Base-by-base conservation (phyloP, 2,888 invertebrate species). In the Rhogogaster chlorosoma region DNA sequence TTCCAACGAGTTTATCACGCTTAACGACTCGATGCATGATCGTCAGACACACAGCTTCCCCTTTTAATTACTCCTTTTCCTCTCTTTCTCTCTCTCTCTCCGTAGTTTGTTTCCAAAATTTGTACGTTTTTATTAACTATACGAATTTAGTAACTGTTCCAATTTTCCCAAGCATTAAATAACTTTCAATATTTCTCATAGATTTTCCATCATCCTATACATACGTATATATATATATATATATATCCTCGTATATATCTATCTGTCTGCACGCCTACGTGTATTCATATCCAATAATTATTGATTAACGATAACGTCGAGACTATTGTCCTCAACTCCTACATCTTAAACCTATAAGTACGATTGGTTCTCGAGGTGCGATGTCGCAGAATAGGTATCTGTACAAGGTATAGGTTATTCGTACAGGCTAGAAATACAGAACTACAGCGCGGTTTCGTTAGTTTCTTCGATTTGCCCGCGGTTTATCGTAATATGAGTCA, bases 1-100 rank as follows among this genome's bases (percentile, higher is more conserved):
- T 77, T 77, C 77, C 49, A 77, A 77, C 49, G 49, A 77, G 49
- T 77, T 77, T 77, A 73, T 73, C 71, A 73, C 71, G 71, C 71
- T 42, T 22, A 73, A 73, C 42, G 71, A 73, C 71, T 73, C 71
- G 71, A 73, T 42, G 38, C 45, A 45, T 15, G 38, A 73, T 73
- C 71, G 42, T 70, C 42, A 22, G 26, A 42, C 38, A 22, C 42
- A 73, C 70, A 36, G 71, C 71, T 73, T 73, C 71, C 38, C 71
- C 71, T 73, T 73, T 73, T 73, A 73, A 73, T 73, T 73, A 73
- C 71, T 38, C 9, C 38, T 42, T 38, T 38, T 36, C 71, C 10
- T 42, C 38, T 71, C 38, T n/a, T 9, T 29, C 38, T 64, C 29
- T 26, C 36, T 36, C 22, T 22, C 71, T 36, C n/a, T 71, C 71